Percentiles rank a stretch among this genome's conserved stretches.
These are phyloP conservation scores for Sula dactylatra DNA, from an alignment of 2,113 vertebrate genomes.

Conservation along the genomic window DNA sequence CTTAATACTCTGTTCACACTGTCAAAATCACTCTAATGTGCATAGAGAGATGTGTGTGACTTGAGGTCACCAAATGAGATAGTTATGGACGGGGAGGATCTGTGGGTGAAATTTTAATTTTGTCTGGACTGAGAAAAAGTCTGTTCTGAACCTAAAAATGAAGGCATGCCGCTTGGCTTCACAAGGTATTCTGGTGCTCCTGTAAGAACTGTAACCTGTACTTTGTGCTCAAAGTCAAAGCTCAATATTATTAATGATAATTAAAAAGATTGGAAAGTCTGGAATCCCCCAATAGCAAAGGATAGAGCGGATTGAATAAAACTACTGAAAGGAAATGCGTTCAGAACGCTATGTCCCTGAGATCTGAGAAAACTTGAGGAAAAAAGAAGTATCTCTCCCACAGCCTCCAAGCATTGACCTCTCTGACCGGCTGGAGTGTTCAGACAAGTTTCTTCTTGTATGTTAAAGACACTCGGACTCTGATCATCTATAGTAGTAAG, in stretches of 20 bases:
- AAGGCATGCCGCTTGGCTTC: not conserved
- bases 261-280: not conserved
- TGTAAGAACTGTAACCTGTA: not conserved
- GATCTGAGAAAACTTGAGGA: not conserved
- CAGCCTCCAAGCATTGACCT: accelerated
- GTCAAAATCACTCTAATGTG: not conserved
- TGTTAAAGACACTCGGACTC: accelerated
- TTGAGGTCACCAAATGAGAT: not conserved
- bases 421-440: accelerated
- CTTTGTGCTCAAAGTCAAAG: not conserved
- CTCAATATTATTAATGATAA: not conserved
- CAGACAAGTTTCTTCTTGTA: accelerated
- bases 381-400: not conserved
- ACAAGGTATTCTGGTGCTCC: not conserved
- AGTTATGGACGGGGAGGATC: not conserved
- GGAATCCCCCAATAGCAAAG: not conserved
- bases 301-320: not conserved
- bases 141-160: not conserved
- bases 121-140: not conserved
- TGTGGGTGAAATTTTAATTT: not conserved
- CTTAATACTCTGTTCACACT: not conserved
- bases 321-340: not conserved
- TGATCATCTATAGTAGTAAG: accelerated
- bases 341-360: not conserved
- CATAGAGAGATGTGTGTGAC: not conserved